Evolutionary conservation across 2,797 vertebrate species (phyloP), one percentile per base, ranked within the genome.

Genomic region (Poecile montanus): DNA sequence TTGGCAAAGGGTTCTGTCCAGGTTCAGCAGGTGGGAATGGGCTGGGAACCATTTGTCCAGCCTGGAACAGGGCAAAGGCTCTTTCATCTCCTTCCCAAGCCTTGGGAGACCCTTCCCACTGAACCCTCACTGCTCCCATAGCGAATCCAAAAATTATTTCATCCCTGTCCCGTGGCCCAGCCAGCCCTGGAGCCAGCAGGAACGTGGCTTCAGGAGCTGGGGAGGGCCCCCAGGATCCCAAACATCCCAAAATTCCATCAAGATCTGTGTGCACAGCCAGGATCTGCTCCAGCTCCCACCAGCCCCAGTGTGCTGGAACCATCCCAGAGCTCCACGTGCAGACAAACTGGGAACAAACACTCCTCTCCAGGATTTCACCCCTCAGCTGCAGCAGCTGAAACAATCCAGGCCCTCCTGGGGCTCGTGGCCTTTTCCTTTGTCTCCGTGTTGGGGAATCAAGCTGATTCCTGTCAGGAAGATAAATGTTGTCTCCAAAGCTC

Each of bases 391-490:
- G 40, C 92, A 88, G 88, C 76, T 78, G 63, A 10, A 82, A 51
- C 60, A 27, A 7, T 38, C 57, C 76, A 22, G 20, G 30, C 74
- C 74, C 70, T 94, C 66, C 80, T 56, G 88, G 44, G 51, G 66
- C 78, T 91, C 7, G 1, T 58, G 87, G 91, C 76, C 91, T 85
- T 85, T 47, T 15, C 74, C 76, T 81, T 77, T 61, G 66, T 89
- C 79, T 81, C 65, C 13, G 25, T 17, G 38, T 6, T 71, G 2
- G 78, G 78, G 47, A 67, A 62, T 61, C 42, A 22, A 73, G 89
- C 88, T 88, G 79, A 70, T 56, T 78, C 53, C 83, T 94, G 93
- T 53, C 93, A 75, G 73, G 83, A 94, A 93, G 95, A 91, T 73
- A 42, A 93, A 93, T 82, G 85, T 48, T 66, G 88, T 90, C 80